Percentiles rank a stretch among this genome's conserved stretches.
Evolutionary conservation across 2,797 vertebrate species (phyloP).

Genomic region (Melanotaenia parkinsoni): DNA sequence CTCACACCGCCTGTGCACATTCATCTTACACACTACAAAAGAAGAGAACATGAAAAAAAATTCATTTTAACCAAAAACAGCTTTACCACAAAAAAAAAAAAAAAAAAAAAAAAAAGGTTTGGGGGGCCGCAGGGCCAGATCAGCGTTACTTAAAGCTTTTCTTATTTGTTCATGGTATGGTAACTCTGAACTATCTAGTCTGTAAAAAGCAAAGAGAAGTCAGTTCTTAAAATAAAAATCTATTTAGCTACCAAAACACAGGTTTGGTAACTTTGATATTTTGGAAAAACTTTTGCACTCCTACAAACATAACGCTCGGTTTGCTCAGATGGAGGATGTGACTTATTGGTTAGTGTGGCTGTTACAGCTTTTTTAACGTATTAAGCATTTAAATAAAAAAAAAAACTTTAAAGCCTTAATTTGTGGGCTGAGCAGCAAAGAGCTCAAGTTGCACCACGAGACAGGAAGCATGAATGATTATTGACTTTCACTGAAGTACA

Average conservation of each 20-base stretch:
- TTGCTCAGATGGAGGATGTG: too few relatives aligned
- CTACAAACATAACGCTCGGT: too few relatives aligned
- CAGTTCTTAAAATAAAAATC: not conserved
- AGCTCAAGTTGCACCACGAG: too few relatives aligned
- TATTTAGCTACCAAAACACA: not conserved
- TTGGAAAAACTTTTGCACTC: too few relatives aligned
- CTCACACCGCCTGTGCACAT: slow-evolving; percentile 97
- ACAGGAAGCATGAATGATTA: too few relatives aligned
- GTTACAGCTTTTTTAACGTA: too few relatives aligned
- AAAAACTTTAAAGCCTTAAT: too few relatives aligned
- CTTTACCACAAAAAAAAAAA: not conserved
- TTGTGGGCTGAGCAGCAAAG: too few relatives aligned
- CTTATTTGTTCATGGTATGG: not conserved
- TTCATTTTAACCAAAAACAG: not conserved
- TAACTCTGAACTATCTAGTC: not conserved
- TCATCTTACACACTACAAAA: slow-evolving; percentile 97
- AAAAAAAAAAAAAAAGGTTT: not conserved
- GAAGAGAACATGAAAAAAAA: slow-evolving; percentile 1
- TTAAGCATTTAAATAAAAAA: too few relatives aligned
- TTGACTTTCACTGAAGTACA: too few relatives aligned
- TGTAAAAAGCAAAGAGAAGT: not conserved
- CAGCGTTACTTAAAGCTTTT: not conserved
- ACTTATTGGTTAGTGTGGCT: too few relatives aligned
- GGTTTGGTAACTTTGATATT: not conserved
- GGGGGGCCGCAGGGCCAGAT: not conserved